Evolutionary conservation across 1,140 invertebrate genomes (phyloP).

Genomic region (Heterodera schachtii): DNA sequence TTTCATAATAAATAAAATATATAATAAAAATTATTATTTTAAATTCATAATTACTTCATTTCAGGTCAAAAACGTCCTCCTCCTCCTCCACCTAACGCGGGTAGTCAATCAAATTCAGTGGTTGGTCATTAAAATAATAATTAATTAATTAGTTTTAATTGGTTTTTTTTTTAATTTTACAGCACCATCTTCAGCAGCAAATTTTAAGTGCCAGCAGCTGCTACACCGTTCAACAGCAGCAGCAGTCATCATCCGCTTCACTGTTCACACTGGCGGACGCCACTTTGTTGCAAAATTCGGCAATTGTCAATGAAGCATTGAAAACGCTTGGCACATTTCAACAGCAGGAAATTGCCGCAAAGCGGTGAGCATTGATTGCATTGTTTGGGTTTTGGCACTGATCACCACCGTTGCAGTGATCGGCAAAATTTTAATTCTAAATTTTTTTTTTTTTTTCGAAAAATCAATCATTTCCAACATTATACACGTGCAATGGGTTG

Average conservation of each 20-base stretch:
- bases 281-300: constrained; percentile 11
- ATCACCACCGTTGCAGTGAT: too few species aligned
- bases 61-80: constrained; percentile 28
- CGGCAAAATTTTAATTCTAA: too few species aligned
- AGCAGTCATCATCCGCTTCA: neutral
- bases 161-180: neutral
- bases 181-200: constrained; percentile 5
- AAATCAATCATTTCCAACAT: too few species aligned
- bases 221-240: neutral
- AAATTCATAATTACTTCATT: neutral
- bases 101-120: neutral
- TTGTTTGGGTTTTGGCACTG: too few species aligned
- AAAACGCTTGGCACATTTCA: constrained; percentile 3
- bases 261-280: constrained; percentile 26
- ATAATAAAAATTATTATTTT: neutral
- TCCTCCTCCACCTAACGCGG: neutral
- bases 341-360: constrained; percentile 32
- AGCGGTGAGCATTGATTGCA: constrained; percentile 4
- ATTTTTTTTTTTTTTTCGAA: too few species aligned
- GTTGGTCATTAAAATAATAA: neutral
- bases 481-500: too few species aligned
- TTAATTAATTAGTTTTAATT: neutral
- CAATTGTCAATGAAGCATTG: constrained; percentile 13
- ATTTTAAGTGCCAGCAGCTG: constrained; percentile 6
- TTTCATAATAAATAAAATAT: neutral